Evolutionary conservation across 2,113 vertebrate genomes (phyloP).

Genomic region (Plecturocebus donacophilus): DNA sequence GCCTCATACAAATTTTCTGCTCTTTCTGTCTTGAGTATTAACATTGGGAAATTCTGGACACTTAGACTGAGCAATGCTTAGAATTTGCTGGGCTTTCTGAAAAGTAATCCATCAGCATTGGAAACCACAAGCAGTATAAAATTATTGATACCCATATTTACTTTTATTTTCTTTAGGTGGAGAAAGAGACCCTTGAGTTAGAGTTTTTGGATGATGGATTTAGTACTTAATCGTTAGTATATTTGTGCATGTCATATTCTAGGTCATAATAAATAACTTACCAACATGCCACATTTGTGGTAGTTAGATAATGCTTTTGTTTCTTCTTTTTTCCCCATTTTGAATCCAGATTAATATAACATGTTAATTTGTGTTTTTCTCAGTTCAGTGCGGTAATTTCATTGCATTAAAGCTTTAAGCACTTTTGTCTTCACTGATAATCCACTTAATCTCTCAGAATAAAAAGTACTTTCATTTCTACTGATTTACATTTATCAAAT

Average conservation of each 20-base stretch:
- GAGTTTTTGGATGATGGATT: neutral
- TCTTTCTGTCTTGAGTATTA: neutral
- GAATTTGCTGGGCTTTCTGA: neutral
- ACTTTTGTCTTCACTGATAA: neutral
- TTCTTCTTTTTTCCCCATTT: neutral
- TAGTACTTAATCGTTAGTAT: neutral
- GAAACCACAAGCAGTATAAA: neutral
- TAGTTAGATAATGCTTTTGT: neutral
- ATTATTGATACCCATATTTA: neutral
- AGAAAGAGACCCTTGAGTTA: neutral
- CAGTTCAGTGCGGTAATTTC: neutral
- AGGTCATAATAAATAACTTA: neutral
- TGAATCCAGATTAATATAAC: neutral
- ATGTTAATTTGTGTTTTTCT: slow-evolving; percentile 9
- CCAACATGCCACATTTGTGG: neutral
- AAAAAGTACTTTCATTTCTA: neutral
- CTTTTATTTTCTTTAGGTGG: neutral
- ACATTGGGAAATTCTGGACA: neutral
- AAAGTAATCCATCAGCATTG: neutral
- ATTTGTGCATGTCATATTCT: neutral
- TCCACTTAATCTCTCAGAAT: neutral
- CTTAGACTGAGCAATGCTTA: neutral
- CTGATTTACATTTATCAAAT: neutral
- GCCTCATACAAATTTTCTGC: neutral
- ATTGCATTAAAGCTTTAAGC: slow-evolving; percentile 16